Evolutionary conservation across 1,140 invertebrate genomes (phyloP).

Genomic region (Drosophila melanica): DNA sequence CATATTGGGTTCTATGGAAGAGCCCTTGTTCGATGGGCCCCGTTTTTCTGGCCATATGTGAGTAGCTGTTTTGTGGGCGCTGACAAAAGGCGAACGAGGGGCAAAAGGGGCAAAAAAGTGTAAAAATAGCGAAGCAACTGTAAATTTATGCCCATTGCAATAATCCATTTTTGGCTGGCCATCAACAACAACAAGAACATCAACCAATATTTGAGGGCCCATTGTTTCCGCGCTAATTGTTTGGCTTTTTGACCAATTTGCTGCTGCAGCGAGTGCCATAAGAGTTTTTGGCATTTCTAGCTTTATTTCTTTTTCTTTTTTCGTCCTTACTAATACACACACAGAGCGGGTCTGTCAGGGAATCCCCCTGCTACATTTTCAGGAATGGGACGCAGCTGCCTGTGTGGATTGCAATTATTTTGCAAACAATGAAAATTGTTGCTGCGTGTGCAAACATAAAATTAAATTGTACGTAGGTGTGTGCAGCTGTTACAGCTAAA

Average conservation of each 20-base stretch:
- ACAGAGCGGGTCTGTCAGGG: constrained; percentile 1
- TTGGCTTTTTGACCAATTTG: constrained; percentile 74
- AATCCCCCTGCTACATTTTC: neutral
- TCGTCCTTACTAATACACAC: constrained; percentile 23
- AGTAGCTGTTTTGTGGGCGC: constrained; percentile 38
- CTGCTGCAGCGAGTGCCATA: constrained; percentile 26
- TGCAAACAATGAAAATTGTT: constrained; percentile 82
- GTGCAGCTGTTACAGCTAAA: constrained; percentile 54
- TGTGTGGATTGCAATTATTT: constrained; percentile 77
- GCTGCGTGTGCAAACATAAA: constrained; percentile 82
- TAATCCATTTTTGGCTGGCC: constrained; percentile 82
- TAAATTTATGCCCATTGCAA: constrained; percentile 80
- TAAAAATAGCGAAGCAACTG: constrained; percentile 47
- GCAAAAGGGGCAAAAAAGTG: neutral
- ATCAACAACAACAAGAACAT: constrained; percentile 59
- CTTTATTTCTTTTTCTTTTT: constrained; percentile 5
- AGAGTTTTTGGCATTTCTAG: constrained; percentile 12
- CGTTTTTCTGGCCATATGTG: constrained; percentile 44
- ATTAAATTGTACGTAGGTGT: constrained; percentile 76
- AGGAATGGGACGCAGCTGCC: constrained; percentile 59
- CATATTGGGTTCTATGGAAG: constrained; percentile 23
- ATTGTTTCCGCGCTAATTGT: constrained; percentile 84
- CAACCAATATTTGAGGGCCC: constrained; percentile 67
- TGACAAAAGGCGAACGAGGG: constrained; percentile 19
- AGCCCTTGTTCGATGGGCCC: constrained; percentile 38